These are phyloP conservation scores for Anisognathus igniventris DNA, from an alignment of 2,797 vertebrate species.

Conservation along the genomic window DNA sequence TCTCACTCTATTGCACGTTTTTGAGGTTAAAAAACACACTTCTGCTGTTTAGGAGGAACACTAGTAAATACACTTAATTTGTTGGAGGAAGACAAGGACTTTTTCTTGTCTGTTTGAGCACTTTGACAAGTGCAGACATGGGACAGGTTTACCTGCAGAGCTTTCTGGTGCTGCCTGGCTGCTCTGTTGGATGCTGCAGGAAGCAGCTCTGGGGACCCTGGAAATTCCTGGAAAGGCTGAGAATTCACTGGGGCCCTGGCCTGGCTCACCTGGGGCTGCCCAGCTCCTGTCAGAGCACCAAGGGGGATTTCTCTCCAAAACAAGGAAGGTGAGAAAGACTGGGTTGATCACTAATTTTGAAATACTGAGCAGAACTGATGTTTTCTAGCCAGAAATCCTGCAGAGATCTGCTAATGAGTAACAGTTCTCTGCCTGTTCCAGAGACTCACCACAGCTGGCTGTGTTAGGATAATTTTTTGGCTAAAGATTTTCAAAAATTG, in stretches of 20 bases:
- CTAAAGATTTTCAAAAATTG: neutral
- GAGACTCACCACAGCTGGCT: neutral
- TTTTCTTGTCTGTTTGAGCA: neutral
- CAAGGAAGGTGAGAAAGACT: neutral
- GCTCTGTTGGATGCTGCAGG: neutral
- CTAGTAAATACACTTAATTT: neutral
- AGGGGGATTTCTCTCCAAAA: neutral
- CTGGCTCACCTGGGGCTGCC: neutral
- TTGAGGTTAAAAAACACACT: neutral
- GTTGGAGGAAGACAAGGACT: neutral
- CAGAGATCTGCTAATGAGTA: neutral
- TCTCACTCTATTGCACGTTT: neutral
- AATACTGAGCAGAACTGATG: neutral
- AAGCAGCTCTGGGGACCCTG: neutral
- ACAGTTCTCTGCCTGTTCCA: neutral
- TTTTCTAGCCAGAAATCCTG: neutral
- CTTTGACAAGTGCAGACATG: neutral
- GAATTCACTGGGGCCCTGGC: fast-evolving
- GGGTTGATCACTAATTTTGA: neutral
- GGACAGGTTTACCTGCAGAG: neutral
- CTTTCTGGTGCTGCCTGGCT: neutral
- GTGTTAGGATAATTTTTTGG: neutral
- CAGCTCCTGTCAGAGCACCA: neutral
- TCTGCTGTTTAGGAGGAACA: neutral
- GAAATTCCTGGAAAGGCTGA: neutral